Evolutionary conservation across 2,797 vertebrate genomes (phyloP), one percentile per base, ranked within the genome.

Genomic region (Denticeps clupeoides): DNA sequence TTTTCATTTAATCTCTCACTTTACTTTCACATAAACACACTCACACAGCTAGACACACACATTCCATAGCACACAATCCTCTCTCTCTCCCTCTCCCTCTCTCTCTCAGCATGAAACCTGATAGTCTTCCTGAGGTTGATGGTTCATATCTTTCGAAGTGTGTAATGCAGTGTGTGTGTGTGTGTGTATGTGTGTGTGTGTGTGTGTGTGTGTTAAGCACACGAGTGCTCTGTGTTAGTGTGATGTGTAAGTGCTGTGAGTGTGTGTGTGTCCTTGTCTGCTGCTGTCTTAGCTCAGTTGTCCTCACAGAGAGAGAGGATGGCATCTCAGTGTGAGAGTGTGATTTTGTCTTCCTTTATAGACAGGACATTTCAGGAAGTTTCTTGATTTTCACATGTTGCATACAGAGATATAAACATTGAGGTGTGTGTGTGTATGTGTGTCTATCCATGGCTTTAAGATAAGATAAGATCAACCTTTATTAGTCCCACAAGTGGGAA

Each of bases 51-150:
- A 10, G 33, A 18, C 33, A 37, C 33, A 37, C 33, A 19, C 15
- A 35, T 33, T 10, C 7, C 37, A 8, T 10, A 16, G 10, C 16
- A 18, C 33, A 19, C 33, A 18, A n/a, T n/a, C n/a, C 33, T 37
- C 3, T 9, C 33, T 37, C 7, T 37, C 16, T 18, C 33, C 37
- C 33, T 33, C 12, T 37, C 33, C 37, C 33, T 37, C 7, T n/a
- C 33, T 18, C 16, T 15, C 33, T 37, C 33, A 37, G 33, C 19
- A 33, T 16, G 33, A 37, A 37, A 37, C 33, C 33, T 37, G 33
- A 37, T 37, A 37, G 33, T 37, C 33, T 37, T 37, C 33, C 33
- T 37, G 33, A 37, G 33, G 33, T 37, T 37, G 33, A 37, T 37
- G 33, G 33, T 33, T 37, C 33, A 37, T 37, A 37, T 37, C 33